Conservation (phyloP, 2,797 vertebrate species). For the Etheostoma nigrum region DNA sequence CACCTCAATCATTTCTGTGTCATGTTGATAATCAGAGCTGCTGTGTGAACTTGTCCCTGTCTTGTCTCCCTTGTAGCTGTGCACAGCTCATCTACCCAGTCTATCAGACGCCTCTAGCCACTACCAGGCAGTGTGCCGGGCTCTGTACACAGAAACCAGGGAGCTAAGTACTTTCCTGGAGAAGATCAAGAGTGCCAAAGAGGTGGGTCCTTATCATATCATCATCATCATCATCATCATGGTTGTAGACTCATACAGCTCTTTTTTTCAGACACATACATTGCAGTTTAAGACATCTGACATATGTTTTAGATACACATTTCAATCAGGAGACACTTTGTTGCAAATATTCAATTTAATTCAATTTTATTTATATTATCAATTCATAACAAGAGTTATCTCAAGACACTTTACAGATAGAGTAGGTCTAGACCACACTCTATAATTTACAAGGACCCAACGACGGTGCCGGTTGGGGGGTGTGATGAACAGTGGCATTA, state of each 20-base stretch:
- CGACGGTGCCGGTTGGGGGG: no score
- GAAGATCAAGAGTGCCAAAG: constrained; percentile 96
- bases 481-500: no score
- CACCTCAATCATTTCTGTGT: neutral
- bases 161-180: constrained; percentile 94
- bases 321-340: no score
- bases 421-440: no score
- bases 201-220: constrained; percentile 83
- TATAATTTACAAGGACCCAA: no score
- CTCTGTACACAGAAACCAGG: constrained; percentile 95
- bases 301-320: neutral
- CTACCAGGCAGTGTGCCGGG: constrained; percentile 97
- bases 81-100: constrained; percentile 91
- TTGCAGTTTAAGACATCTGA: neutral
- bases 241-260: neutral
- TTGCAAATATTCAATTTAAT: no score
- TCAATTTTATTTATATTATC: no score
- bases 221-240: neutral
- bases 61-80: constrained; percentile 84
- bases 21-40: neutral
- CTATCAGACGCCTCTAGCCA: constrained; percentile 90
- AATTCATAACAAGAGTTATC: no score
- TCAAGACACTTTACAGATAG: no score
- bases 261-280: neutral
- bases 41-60: neutral